phyloP scores from a whole-genome alignment of 2,888 invertebrate species.

The Nasonia oneida region DNA sequence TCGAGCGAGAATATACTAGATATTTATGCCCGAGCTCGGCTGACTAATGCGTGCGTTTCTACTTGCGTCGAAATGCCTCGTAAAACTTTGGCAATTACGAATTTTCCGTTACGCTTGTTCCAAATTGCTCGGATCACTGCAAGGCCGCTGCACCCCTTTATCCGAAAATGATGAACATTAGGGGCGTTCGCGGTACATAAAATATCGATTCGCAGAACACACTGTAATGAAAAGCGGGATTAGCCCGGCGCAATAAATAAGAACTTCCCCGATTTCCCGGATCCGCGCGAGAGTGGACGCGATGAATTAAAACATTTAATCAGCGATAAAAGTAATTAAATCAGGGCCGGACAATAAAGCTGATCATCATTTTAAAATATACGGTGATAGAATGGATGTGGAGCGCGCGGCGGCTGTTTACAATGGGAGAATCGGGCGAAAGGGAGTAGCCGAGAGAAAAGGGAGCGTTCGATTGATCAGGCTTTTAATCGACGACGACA shows the following conservation, averaged over 20 bases:
- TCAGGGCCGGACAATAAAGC: neutral
- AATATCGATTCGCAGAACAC: neutral
- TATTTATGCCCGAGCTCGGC: neutral
- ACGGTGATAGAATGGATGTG: slow-evolving; percentile 36
- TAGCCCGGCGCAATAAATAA: neutral
- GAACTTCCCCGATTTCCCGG: neutral
- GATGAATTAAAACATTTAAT: slow-evolving; percentile 41
- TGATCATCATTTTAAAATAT: slow-evolving; percentile 52
- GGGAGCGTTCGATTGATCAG: slow-evolving; percentile 61
- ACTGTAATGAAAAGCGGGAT: neutral
- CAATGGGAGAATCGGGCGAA: neutral
- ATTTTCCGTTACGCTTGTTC: neutral
- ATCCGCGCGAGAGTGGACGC: neutral
- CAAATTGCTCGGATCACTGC: neutral
- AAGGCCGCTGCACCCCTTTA: neutral
- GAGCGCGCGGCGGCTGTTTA: slow-evolving; percentile 21
- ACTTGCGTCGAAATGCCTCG: neutral
- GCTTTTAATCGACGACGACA: slow-evolving; percentile 63
- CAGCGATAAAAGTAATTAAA: slow-evolving; percentile 18
- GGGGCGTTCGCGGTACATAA: neutral
- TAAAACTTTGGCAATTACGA: neutral
- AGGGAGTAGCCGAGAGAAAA: neutral
- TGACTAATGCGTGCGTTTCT: neutral
- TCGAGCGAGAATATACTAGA: neutral
- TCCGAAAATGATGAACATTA: neutral